phyloP scores from a whole-genome alignment of 2,113 vertebrate species.

The Colius striatus region DNA sequence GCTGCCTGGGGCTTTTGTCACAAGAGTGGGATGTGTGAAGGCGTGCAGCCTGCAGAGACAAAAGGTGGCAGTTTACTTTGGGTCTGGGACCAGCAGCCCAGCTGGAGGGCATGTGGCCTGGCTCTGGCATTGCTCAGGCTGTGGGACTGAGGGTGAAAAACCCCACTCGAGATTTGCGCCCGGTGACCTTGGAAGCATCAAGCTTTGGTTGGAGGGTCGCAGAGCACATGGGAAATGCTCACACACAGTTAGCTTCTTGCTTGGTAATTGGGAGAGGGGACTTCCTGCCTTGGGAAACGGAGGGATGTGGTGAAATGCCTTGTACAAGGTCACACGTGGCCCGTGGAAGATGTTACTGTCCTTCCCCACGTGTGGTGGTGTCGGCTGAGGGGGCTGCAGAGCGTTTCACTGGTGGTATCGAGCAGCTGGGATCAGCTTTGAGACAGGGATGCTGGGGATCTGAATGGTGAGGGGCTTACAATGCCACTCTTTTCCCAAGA shows the following conservation, averaged over 20 bases:
- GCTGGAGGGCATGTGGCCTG: too few species aligned
- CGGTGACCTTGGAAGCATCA: background rate
- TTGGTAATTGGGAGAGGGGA: fast-evolving
- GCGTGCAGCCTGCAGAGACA: background rate
- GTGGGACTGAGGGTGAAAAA: too few species aligned
- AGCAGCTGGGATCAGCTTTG: fast-evolving
- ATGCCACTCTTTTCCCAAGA: background rate
- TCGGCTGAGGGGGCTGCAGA: background rate
- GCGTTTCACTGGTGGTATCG: too few species aligned
- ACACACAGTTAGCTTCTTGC: fast-evolving
- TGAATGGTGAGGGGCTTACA: fast-evolving
- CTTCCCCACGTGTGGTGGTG: fast-evolving
- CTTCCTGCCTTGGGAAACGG: background rate
- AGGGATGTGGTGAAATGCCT: background rate
- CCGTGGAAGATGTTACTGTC: fast-evolving
- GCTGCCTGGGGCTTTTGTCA: background rate
- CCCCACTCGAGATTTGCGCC: fast-evolving
- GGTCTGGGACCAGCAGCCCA: too few species aligned
- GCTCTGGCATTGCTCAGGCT: fast-evolving
- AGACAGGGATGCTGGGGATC: fast-evolving
- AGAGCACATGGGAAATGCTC: fast-evolving
- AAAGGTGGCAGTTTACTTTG: background rate
- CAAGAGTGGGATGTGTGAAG: background rate
- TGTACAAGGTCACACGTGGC: background rate
- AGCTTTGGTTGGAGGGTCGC: fast-evolving